These are phyloP conservation scores for Calliphora vomitoria DNA, from an alignment of 2,888 invertebrate genomes.

Conservation along the genomic window DNA sequence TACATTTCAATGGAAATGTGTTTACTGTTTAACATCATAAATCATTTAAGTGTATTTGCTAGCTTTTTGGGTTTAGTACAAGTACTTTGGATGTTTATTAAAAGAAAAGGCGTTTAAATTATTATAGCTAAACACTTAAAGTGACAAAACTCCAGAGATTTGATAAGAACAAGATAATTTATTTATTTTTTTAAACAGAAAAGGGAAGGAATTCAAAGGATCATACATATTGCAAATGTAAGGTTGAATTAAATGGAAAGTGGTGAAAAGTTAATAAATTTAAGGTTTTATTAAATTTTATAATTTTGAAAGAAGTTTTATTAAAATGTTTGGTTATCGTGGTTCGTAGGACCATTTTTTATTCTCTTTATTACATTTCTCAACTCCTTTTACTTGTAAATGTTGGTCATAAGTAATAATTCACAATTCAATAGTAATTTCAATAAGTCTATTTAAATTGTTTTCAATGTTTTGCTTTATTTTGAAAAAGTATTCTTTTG, in stretches of 20 bases:
- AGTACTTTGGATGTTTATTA: background rate
- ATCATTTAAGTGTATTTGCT: conserved; percentile 33
- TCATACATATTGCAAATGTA: background rate
- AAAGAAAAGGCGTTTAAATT: conserved; percentile 41
- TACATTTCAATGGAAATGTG: conserved; percentile 20
- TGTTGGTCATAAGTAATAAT: too few species aligned
- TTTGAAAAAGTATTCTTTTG: too few species aligned
- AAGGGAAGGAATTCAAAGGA: background rate
- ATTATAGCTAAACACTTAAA: conserved; percentile 31
- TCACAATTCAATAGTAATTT: too few species aligned
- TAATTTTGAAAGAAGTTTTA: too few species aligned
- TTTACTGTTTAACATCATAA: conserved; percentile 16
- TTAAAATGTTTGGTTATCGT: background rate
- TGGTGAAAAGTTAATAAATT: background rate
- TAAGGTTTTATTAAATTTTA: too few species aligned
- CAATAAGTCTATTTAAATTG: too few species aligned
- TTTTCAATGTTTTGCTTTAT: too few species aligned
- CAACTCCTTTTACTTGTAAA: too few species aligned
- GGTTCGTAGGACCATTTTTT: conserved; percentile 21
- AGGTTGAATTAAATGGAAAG: background rate
- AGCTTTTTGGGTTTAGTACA: background rate
- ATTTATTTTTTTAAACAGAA: background rate
- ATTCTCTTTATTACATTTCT: background rate
- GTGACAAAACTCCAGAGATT: conserved; percentile 41
- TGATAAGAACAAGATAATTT: background rate